Conservation (phyloP, 2,797 vertebrate species). For the Pseudopleuronectes americanus region DNA sequence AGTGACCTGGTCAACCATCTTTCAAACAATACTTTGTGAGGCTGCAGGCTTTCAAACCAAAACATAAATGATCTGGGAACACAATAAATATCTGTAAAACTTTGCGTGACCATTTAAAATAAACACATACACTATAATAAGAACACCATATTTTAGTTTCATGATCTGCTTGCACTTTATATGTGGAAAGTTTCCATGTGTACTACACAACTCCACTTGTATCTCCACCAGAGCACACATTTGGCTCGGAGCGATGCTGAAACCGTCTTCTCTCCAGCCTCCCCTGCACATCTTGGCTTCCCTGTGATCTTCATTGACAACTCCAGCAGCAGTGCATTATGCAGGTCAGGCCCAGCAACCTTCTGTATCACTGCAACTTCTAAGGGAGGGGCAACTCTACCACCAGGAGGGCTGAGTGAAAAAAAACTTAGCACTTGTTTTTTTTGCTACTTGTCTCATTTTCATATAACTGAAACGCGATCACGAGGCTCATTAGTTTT, state of each 20-base stretch:
- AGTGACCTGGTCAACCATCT: neutral
- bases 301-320: neutral
- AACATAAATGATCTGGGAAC: no score
- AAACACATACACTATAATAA: no score
- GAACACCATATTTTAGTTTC: neutral
- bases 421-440: neutral
- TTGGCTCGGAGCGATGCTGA: neutral
- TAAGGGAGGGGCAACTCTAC: neutral
- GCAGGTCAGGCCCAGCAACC: slow-evolving; percentile 1
- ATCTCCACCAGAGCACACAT: neutral
- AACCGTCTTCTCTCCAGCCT: neutral
- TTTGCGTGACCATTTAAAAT: no score
- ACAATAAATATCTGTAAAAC: no score
- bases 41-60: no score
- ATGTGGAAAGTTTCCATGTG: neutral
- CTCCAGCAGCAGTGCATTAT: neutral
- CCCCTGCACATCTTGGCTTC: neutral
- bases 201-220: neutral
- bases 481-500: neutral
- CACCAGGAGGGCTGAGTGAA: neutral
- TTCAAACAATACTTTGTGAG: no score
- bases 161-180: neutral
- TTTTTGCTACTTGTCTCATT: neutral
- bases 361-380: neutral
- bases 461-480: neutral